Base-by-base conservation (phyloP, 2,888 invertebrate genomes). In the Pegoplata infirma region DNA sequence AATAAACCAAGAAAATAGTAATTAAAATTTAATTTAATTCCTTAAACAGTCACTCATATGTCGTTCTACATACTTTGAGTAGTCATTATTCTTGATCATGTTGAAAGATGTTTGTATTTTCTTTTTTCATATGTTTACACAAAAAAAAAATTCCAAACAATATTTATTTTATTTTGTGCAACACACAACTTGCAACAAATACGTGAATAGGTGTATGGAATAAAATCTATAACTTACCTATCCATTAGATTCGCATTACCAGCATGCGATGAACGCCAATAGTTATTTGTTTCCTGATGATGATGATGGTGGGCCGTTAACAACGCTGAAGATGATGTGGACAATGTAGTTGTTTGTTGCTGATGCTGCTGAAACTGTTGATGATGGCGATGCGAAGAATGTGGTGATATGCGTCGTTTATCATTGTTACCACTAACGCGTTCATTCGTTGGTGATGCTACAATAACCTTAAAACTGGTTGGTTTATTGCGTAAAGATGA, bases 191-290 rank as follows among this genome's bases (percentile, higher is more conserved):
- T n/a, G n/a, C n/a, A n/a, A n/a, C n/a, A n/a, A n/a, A n/a, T n/a
- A n/a, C n/a, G n/a, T n/a, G n/a, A n/a, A n/a, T n/a, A n/a, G n/a
- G n/a, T n/a, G n/a, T n/a, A n/a, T n/a, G n/a, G n/a, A 28, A 55
- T 5, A 49, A 28, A 68, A 40, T 55, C 19, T 49, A 19, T 32
- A 47, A 81, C 85, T 84, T 73, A 88, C 87, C 88, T 88, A 81
- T 86, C 86, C 83, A 87, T 82, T 32, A 86, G 80, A 80, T 85
- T 88, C 53, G 85, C 86, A 82, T 86, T 87, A 80, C 83, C 87
- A 56, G 75, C 71, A 28, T 85, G 83, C 63, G 85, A 83, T 36
- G 79, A 75, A 64, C 85, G 85, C 86, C 87, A 86, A 76, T 83
- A 86, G 81, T 81, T 85, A 55, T 82, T 71, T 51, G 67, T 63